Conservation (phyloP, 1,140 invertebrate genomes). For the Eufriesea mexicana region DNA sequence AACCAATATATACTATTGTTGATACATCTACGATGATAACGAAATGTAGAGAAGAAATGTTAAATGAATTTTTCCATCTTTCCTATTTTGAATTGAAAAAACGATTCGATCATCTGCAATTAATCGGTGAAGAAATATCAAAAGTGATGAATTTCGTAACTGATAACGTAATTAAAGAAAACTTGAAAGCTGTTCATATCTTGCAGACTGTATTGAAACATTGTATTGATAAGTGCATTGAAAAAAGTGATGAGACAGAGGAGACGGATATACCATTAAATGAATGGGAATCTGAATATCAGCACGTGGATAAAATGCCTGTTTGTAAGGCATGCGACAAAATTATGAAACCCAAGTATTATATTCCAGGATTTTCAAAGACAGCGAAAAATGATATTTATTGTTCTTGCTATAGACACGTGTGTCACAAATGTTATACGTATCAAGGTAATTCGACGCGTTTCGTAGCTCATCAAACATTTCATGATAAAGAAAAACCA, state of each 20-base stretch:
- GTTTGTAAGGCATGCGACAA: constrained; percentile 68
- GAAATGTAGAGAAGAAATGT: constrained; percentile 66
- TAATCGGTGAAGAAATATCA: constrained; percentile 51
- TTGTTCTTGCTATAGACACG: constrained; percentile 74
- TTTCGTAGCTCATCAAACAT: constrained; percentile 73
- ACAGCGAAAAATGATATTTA: constrained; percentile 60
- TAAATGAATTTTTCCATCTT: constrained; percentile 60
- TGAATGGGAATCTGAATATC: constrained; percentile 50
- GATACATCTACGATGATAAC: constrained; percentile 19
- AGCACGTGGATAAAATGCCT: neutral
- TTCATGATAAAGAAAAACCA: constrained; percentile 68
- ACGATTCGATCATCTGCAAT: constrained; percentile 64
- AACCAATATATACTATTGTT: constrained; percentile 22
- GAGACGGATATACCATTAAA: constrained; percentile 7
- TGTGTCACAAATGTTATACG: constrained; percentile 73
- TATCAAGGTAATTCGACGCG: constrained; percentile 68
- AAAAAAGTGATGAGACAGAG: constrained; percentile 35
- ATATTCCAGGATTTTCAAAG: constrained; percentile 74
- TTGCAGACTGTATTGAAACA: constrained; percentile 55
- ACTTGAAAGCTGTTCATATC: constrained; percentile 57
- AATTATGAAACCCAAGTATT: constrained; percentile 66
- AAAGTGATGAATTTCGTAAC: constrained; percentile 49
- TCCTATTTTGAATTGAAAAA: constrained; percentile 52
- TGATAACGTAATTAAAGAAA: constrained; percentile 46
- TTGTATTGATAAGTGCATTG: constrained; percentile 25